Percentiles rank a stretch among this genome's conserved stretches.
Evolutionary conservation across 1,140 invertebrate species (phyloP).

Genomic region (Tenebrio molitor): DNA sequence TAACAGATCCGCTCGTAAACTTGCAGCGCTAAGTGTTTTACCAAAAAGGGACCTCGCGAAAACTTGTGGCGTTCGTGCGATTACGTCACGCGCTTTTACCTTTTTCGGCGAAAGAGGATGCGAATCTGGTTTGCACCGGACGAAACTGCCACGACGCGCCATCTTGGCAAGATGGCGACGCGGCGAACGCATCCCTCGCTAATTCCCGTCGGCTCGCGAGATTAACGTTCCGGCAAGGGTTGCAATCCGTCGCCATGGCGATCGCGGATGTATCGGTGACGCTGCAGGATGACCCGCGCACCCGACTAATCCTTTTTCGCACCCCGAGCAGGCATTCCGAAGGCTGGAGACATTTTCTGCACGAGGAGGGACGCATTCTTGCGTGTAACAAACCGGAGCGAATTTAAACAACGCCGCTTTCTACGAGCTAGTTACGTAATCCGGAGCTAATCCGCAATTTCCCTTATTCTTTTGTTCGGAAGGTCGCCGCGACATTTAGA

Average conservation of each 20-base stretch:
- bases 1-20: too few relatives aligned
- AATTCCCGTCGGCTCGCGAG: too few relatives aligned
- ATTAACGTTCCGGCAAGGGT: conserved; percentile 18
- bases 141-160: too few relatives aligned
- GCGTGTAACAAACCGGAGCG: conserved; percentile 34
- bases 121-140: too few relatives aligned
- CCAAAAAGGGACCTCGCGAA: too few relatives aligned
- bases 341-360: conserved; percentile 28
- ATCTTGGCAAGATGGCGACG: too few relatives aligned
- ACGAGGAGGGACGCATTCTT: conserved; percentile 34
- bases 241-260: conserved; percentile 12
- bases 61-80: too few relatives aligned
- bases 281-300: conserved; percentile 2
- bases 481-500: conserved; percentile 1
- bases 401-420: conserved; percentile 33
- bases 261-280: conserved; percentile 10
- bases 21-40: too few relatives aligned
- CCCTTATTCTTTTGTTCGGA: conserved; percentile 30
- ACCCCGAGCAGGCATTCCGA: not conserved
- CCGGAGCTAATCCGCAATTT: conserved; percentile 22
- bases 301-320: too few relatives aligned
- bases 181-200: too few relatives aligned
- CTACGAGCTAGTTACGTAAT: conserved; percentile 17
- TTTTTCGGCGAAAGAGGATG: too few relatives aligned
- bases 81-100: too few relatives aligned